Evolutionary conservation across 2,113 vertebrate species (phyloP).

Genomic region (Rhinopomastus cyanomelas): DNA sequence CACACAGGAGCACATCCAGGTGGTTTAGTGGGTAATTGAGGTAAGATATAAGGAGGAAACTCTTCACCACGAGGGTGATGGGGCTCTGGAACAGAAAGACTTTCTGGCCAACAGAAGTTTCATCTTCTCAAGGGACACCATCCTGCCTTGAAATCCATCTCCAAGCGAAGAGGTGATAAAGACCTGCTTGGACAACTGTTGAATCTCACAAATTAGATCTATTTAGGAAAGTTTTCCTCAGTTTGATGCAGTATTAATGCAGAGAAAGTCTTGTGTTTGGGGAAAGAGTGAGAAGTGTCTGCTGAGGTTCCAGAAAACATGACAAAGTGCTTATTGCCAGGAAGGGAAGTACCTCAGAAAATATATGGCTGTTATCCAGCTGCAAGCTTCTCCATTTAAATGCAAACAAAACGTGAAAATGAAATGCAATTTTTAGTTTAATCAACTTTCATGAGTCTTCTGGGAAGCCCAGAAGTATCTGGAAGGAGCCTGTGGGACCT

Average conservation of each 20-base stretch:
- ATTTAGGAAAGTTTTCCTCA: neutral
- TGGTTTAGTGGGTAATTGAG: neutral
- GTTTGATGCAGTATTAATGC: neutral
- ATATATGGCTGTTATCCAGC: conserved; percentile 23
- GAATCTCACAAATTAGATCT: neutral
- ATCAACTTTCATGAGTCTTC: conserved; percentile 65
- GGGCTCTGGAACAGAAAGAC: neutral
- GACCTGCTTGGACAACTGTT: neutral
- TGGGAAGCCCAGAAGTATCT: conserved; percentile 39
- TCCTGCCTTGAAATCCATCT: neutral
- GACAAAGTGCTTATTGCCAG: neutral
- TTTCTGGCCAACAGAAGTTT: neutral
- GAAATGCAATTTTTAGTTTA: conserved; percentile 65
- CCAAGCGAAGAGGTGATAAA: neutral
- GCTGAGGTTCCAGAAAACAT: neutral
- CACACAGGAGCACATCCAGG: no score
- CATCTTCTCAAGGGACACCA: neutral
- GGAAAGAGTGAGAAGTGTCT: neutral
- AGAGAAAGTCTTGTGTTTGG: neutral
- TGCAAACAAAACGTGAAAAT: conserved; percentile 65
- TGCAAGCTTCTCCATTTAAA: conserved; percentile 59
- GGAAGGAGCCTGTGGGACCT: conserved; percentile 47
- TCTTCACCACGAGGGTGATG: neutral
- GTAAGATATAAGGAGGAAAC: neutral
- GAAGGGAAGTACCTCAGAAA: neutral